Evolutionary conservation across 2,113 vertebrate genomes (phyloP), one percentile per base, ranked within the genome.

Genomic region (Hemichromis elongatus): DNA sequence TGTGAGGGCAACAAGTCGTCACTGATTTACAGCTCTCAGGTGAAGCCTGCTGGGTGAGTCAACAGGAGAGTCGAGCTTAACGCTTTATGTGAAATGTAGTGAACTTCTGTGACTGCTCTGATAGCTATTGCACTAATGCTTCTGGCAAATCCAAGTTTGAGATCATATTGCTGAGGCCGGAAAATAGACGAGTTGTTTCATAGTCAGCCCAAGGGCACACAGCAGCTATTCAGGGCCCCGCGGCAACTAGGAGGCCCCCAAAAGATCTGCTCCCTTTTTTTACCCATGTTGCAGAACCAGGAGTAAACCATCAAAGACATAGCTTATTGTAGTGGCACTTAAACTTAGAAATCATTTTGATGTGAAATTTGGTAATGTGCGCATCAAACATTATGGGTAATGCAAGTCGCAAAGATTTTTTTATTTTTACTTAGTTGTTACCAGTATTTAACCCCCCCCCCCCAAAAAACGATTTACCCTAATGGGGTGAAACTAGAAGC

Each of bases 21-120:
- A 5, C 52, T 88, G 88, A 94, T 92, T 84, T 90, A 93, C 80
- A 26, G 56, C 89, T 86, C n/a, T 81, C 88, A 90, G 90, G 78
- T 87, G 89, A 86, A 70, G 86, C 77, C 63, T 87, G 66, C 84
- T 73, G n/a, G 35, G 21, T 63, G 37, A 40, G 66, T 40, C 70
- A 80, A 50, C 19, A 7, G 12, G 42, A 78, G 79, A 77, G 40
- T 83, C n/a, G 7, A 28, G 11, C 13, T 77, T 26, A 68, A 33
- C 28, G 1, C 56, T 80, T 28, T 24, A 21, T 61, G 28, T 40
- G 37, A 77, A 61, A 54, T n/a, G 19, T 19, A 13, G 13, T 81
- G 54, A 89, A 56, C 82, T 47, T 84, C 16, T 26, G 26, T 77
- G 50, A 83, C 70, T 57, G 57, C 21, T 52, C 56, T 59, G 66